A percentile compares a stretch with the other conserved stretches of the same genome.
phyloP scores from a whole-genome alignment of 2,888 invertebrate species.

The Tiliacea aurago region DNA sequence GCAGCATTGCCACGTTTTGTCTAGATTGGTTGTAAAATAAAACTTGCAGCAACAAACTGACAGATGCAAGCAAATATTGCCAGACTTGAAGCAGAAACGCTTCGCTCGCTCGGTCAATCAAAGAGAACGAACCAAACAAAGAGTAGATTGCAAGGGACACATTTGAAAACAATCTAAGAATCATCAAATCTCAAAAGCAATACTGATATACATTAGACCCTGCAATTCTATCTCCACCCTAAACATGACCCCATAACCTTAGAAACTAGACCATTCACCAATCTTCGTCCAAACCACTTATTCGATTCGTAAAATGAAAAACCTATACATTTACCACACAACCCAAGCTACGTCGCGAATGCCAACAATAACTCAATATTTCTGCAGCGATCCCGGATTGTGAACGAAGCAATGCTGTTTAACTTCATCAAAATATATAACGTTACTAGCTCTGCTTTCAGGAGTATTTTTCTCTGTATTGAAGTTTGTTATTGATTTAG shows the following conservation, averaged over 20 bases:
- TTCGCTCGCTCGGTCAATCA: too few relatives aligned
- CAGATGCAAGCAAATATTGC: too few relatives aligned
- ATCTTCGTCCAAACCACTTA: constrained; percentile 4
- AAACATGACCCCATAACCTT: not conserved
- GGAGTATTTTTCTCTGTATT: constrained; percentile 33
- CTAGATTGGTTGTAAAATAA: too few relatives aligned
- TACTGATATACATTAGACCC: too few relatives aligned
- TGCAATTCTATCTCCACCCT: not conserved
- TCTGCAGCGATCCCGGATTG: constrained; percentile 61
- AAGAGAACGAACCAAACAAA: not conserved
- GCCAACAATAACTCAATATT: constrained; percentile 71
- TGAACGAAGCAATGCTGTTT: constrained; percentile 52
- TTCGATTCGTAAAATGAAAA: constrained; percentile 22
- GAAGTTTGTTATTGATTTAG: constrained; percentile 46
- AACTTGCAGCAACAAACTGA: too few relatives aligned
- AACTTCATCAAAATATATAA: constrained; percentile 66
- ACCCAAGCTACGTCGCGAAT: constrained; percentile 5
- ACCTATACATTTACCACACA: not conserved
- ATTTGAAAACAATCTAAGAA: not conserved
- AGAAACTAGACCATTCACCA: not conserved
- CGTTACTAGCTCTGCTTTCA: constrained; percentile 28
- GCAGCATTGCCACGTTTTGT: too few relatives aligned
- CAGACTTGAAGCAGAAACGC: too few relatives aligned
- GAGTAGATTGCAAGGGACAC: not conserved
- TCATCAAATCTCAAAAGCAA: not conserved